Percentiles rank a stretch among this genome's conserved stretches.
Evolutionary conservation across 2,113 vertebrate genomes (phyloP).

Genomic region (Mobula birostris): DNA sequence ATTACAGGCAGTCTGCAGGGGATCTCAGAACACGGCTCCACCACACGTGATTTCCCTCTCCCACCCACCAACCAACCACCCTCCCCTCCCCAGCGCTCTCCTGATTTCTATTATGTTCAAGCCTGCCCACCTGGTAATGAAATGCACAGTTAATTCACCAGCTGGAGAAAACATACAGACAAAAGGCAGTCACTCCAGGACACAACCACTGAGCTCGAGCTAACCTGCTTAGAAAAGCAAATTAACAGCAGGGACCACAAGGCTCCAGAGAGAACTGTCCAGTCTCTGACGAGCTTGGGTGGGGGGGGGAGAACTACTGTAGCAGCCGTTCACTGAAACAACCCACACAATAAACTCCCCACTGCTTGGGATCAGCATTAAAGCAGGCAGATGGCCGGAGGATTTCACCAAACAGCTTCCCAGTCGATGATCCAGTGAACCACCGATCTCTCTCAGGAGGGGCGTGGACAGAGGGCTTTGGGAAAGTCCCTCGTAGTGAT

Average conservation of each 20-base stretch:
- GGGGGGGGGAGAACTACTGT: no score
- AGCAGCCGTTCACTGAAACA: neutral
- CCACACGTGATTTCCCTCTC: neutral
- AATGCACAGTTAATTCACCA: conserved; percentile 33
- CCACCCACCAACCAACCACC: neutral
- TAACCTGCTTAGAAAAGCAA: neutral
- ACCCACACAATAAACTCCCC: neutral
- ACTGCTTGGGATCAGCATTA: neutral
- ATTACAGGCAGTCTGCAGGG: neutral
- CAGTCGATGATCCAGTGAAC: neutral
- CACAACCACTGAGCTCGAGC: neutral
- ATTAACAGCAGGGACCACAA: neutral
- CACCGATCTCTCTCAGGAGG: no score
- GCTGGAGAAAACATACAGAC: neutral
- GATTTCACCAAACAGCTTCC: neutral
- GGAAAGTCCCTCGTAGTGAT: no score
- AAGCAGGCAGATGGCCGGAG: neutral
- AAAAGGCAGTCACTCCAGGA: neutral
- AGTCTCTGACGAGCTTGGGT: neutral
- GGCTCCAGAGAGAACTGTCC: no score
- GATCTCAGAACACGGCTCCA: neutral
- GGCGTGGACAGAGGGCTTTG: no score
- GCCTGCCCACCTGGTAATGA: neutral
- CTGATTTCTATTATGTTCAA: conserved; percentile 30
- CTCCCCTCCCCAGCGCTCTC: neutral